Evolutionary conservation across 92 coral and sea anemone genomes (phyloP).

Genomic region (Parazoanthus atlanticus): DNA sequence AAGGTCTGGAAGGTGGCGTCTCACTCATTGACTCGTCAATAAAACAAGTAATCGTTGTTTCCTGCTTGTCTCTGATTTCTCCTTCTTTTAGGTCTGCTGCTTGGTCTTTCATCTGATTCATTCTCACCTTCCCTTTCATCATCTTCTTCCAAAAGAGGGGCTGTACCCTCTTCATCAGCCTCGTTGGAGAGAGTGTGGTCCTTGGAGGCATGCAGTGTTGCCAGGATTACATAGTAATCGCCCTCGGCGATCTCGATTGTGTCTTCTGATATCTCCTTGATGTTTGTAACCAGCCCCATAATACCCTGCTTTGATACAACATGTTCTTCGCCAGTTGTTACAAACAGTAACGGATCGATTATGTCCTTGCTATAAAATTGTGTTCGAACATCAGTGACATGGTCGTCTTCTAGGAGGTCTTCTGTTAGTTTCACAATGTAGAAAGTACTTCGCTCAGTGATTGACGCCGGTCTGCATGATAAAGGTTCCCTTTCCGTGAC

Average conservation of each 20-base stretch:
- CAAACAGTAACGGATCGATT: constrained; percentile 58
- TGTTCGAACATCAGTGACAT: constrained; percentile 43
- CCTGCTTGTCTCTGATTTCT: constrained; percentile 36
- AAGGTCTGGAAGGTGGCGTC: constrained; percentile 32
- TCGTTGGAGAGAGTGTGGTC: constrained; percentile 44
- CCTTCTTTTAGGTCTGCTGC: constrained; percentile 45
- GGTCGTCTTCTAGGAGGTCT: constrained; percentile 50
- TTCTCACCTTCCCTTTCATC: constrained; percentile 32
- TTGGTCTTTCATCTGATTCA: constrained; percentile 39
- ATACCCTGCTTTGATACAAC: constrained; percentile 50
- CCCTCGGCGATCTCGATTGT: constrained; percentile 45
- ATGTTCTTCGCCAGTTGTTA: constrained; percentile 51
- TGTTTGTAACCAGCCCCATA: constrained; percentile 53
- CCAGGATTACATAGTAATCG: constrained; percentile 43
- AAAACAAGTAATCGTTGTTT: constrained; percentile 23
- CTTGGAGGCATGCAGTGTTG: constrained; percentile 27
- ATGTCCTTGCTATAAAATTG: constrained; percentile 55
- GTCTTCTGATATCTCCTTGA: constrained; percentile 38
- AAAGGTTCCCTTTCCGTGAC: constrained; percentile 31
- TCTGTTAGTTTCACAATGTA: constrained; percentile 56
- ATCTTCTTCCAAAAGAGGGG: constrained; percentile 31
- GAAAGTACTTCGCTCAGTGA: constrained; percentile 39
- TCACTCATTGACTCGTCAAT: constrained; percentile 31
- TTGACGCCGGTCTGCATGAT: constrained; percentile 44
- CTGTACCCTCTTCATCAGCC: constrained; percentile 46